These are phyloP conservation scores for Hypomecis punctinalis DNA, from an alignment of 2,888 invertebrate species.

Conservation along the genomic window DNA sequence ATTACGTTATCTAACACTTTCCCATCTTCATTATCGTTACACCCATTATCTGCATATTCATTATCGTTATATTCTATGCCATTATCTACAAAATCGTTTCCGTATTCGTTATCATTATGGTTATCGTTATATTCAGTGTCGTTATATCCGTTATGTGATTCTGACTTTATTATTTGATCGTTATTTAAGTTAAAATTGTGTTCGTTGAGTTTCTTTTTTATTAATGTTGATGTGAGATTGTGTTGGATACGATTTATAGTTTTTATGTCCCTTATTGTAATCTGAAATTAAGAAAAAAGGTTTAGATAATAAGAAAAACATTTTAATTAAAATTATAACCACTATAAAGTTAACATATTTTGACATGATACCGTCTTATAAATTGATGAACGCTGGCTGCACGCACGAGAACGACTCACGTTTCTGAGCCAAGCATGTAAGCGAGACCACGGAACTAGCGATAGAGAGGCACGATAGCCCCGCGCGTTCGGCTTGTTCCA, in stretches of 20 bases:
- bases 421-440: no score
- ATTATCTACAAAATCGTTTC: slow-evolving; percentile 13
- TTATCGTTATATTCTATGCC: slow-evolving; percentile 5
- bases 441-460: no score
- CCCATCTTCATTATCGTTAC: slow-evolving; percentile 5
- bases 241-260: slow-evolving; percentile 55
- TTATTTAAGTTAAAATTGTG: slow-evolving; percentile 52
- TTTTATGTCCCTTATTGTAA: slow-evolving; percentile 63
- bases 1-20: slow-evolving; percentile 31
- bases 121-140: slow-evolving; percentile 17
- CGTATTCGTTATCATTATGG: slow-evolving; percentile 2
- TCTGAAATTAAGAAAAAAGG: slow-evolving; percentile 52
- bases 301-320: background rate
- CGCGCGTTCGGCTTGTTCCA: no score
- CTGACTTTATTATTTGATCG: slow-evolving; percentile 46
- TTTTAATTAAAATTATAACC: background rate
- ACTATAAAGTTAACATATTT: no score
- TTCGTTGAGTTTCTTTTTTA: slow-evolving; percentile 53
- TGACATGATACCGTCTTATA: no score
- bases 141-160: slow-evolving; percentile 31
- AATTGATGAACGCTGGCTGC: no score
- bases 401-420: no score
- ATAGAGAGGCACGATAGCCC: no score
- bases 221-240: slow-evolving; percentile 51
- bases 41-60: slow-evolving; percentile 13